phyloP scores from a whole-genome alignment of 2,113 vertebrate genomes.

The Felis chaus region DNA sequence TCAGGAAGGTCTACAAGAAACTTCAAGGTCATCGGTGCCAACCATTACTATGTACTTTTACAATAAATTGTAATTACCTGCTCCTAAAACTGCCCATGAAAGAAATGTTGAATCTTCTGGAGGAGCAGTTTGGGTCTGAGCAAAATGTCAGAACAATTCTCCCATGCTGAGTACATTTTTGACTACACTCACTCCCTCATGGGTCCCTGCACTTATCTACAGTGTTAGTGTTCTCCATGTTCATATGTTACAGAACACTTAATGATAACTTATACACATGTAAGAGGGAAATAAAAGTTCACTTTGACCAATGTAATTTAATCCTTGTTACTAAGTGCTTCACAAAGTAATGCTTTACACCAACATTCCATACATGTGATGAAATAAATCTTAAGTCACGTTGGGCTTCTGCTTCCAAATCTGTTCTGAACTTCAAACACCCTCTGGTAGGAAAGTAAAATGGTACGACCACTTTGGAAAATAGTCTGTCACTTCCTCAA shows the following conservation, averaged over 20 bases:
- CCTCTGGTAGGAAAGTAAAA: background rate
- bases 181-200: background rate
- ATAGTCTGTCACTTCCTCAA: background rate
- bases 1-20: conserved; percentile 37
- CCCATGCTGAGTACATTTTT: background rate
- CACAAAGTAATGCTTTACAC: background rate
- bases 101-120: conserved; percentile 21
- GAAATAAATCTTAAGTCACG: background rate
- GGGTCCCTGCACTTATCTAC: conserved; percentile 6
- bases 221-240: background rate
- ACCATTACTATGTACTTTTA: background rate
- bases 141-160: conserved; percentile 13
- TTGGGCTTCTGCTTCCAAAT: conserved; percentile 25
- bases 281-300: background rate
- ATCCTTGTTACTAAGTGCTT: conserved; percentile 33
- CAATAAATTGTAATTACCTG: background rate
- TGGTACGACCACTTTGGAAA: background rate
- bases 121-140: background rate
- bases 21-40: background rate
- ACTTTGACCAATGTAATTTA: conserved; percentile 22
- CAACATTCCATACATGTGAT: background rate
- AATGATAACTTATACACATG: background rate
- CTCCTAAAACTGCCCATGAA: conserved; percentile 29
- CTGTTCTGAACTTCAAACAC: background rate
- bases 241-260: background rate